Conservation (phyloP, 2,888 invertebrate genomes). For the Chrysodeixis includens region DNA sequence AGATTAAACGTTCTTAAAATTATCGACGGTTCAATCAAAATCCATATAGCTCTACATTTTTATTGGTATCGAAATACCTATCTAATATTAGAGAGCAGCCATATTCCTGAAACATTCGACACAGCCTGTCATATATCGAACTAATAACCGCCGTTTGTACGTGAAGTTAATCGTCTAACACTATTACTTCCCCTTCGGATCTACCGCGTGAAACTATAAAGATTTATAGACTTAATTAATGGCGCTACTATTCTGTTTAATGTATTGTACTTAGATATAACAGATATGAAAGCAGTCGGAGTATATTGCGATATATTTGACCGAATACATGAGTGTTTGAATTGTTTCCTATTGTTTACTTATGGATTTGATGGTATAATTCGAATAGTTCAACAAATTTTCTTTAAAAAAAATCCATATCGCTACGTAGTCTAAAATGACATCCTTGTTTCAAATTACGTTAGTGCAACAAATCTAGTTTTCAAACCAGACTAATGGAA, state of each 20-base stretch:
- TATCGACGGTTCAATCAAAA: too few species aligned
- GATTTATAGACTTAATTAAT: slow-evolving; percentile 9
- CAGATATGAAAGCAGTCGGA: not conserved
- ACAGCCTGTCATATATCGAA: slow-evolving; percentile 5
- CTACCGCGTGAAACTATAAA: not conserved
- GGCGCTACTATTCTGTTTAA: not conserved
- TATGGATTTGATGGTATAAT: too few species aligned
- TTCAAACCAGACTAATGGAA: not conserved
- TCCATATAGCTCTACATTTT: not conserved
- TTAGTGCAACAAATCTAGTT: too few species aligned
- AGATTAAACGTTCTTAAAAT: too few species aligned
- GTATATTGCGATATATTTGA: not conserved
- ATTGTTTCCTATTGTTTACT: too few species aligned
- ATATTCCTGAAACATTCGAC: not conserved
- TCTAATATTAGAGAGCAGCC: not conserved
- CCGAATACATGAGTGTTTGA: too few species aligned
- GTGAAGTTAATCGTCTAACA: slow-evolving; percentile 14
- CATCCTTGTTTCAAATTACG: too few species aligned
- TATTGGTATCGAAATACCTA: not conserved
- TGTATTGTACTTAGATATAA: not conserved
- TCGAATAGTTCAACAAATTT: too few species aligned
- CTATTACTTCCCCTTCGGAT: slow-evolving; percentile 12
- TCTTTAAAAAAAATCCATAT: too few species aligned
- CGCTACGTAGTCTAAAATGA: too few species aligned
- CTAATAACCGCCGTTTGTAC: slow-evolving; percentile 13